Evolutionary conservation across 2,113 vertebrate genomes (phyloP), one percentile per base, ranked within the genome.

Genomic region (Clarias batrachus): DNA sequence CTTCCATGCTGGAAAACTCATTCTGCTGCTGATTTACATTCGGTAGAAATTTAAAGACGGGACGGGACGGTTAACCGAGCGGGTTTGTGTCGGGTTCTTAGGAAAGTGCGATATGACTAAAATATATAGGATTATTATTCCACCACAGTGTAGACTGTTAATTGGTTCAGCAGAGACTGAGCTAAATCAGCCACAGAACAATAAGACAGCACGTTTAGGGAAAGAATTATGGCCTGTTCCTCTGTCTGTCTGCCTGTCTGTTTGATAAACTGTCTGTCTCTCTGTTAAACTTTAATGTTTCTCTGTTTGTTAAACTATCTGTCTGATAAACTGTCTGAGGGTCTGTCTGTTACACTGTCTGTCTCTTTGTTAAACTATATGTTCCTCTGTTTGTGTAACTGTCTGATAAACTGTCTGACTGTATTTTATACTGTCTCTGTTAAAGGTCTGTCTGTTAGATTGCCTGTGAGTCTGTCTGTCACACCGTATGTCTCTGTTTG

Each of bases 101-200:
- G 25, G 57, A 81, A 62, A 62, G 78, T 23, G 57, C 11, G 4
- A 81, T 76, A 14, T n/a, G 41, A 76, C 14, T 79, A 59, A 59
- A 59, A 79, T 79, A 59, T 79, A 19, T 74, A 56, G 27, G 76
- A 79, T 56, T 78, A 78, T 79, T 57, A 57, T 54, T 57, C 21
- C 3, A 33, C 27, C 33, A 30, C 27, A 80, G 27, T 2, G 33
- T 25, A 37, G 66, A 60, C 30, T 33, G 77, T 59, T 81, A 52
- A 68, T 85, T 59, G 19, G 60, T 84, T 77, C 27, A 87, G 60
- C 77, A 89, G 70, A 88, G 52, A 33, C 60, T 21, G 79, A 60
- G 86, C 62, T 41, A 81, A 84, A 87, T 85, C 76, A 59, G 30
- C 74, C 60, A 30, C 48, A 63, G 54, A 74, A 60, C n/a, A 63